Percentiles rank a stretch among this genome's conserved stretches.
These are phyloP conservation scores for Mormyrus hasselquistii DNA, from an alignment of 2,797 vertebrate genomes.

Conservation along the genomic window DNA sequence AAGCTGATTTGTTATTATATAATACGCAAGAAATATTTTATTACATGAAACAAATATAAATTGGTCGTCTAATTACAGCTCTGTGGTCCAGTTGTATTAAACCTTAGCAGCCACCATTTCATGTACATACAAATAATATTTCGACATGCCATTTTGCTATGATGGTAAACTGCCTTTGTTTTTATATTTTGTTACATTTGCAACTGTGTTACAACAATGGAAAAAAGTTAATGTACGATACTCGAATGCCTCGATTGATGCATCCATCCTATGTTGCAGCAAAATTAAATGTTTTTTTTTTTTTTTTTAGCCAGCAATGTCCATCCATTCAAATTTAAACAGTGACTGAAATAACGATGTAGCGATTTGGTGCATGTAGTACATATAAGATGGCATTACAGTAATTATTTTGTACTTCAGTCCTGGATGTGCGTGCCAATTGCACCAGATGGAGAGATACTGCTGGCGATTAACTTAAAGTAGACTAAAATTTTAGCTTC, in stretches of 20 bases:
- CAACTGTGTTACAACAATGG: background rate
- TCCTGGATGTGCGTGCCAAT: background rate
- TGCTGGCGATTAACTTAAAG: background rate
- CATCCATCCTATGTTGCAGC: background rate
- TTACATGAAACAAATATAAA: background rate
- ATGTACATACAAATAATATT: background rate
- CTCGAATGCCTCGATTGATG: background rate
- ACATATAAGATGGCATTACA: conserved; percentile 18
- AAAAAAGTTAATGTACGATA: background rate
- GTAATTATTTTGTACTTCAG: background rate
- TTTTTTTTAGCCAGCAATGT: background rate
- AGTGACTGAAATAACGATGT: background rate
- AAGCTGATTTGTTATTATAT: background rate
- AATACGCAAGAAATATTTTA: background rate
- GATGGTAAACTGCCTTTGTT: background rate
- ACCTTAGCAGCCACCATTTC: background rate
- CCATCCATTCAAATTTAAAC: background rate
- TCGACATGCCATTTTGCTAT: background rate
- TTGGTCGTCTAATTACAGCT: background rate
- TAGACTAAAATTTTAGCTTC: background rate
- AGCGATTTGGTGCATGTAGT: conserved; percentile 39
- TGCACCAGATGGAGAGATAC: background rate
- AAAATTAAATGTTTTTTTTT: background rate
- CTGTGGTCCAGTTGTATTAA: background rate
- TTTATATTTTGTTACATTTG: background rate